Evolutionary conservation across 30 jellyfish, hydroid and myxozoan species (phyloP).

Genomic region (Aurelia aurita): DNA sequence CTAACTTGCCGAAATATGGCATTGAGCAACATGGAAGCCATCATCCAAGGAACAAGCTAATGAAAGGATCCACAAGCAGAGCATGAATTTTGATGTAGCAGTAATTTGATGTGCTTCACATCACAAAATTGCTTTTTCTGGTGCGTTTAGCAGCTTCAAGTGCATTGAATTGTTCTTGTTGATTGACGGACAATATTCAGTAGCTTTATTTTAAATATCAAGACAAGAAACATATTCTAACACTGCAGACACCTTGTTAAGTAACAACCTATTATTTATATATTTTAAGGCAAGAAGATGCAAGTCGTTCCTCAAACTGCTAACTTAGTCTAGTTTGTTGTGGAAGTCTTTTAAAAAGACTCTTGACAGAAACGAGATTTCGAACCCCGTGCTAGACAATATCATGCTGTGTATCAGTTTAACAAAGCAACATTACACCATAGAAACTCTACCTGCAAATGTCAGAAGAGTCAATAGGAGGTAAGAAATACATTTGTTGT

Average conservation of each 20-base stretch:
- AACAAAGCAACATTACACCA: background rate
- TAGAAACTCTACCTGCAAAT: background rate
- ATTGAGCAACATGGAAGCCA: no score
- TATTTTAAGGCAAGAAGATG: conserved; percentile 8
- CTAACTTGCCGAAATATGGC: no score
- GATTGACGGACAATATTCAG: background rate
- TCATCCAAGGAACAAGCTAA: no score
- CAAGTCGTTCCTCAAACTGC: background rate
- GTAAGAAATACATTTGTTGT: background rate
- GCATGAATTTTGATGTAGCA: background rate
- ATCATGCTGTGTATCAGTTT: background rate
- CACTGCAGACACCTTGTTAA: no score
- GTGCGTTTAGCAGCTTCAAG: no score
- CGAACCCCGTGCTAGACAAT: no score
- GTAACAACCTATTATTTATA: no score
- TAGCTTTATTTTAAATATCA: background rate
- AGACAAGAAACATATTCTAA: no score
- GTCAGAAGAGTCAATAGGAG: conserved; percentile 3
- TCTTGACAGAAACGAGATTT: background rate
- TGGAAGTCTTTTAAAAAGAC: background rate
- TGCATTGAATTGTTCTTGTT: no score
- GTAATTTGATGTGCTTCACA: no score
- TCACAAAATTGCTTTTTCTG: no score
- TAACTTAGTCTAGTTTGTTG: background rate
- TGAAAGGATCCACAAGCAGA: no score